Evolutionary conservation across 1,140 invertebrate genomes (phyloP).

Genomic region (Araneus ventricosus): DNA sequence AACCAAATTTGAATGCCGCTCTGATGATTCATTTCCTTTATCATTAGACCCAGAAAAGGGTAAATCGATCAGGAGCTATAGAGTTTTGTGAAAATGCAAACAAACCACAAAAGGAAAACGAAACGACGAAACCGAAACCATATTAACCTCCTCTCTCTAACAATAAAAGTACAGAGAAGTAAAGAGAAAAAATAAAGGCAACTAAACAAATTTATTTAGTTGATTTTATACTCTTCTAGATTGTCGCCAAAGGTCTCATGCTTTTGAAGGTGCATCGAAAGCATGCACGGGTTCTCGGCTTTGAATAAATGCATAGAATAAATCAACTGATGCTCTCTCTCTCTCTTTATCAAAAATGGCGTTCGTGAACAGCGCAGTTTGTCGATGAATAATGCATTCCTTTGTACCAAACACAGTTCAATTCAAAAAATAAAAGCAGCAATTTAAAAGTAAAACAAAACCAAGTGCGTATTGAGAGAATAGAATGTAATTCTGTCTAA

Average conservation of each 20-base stretch:
- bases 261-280: background rate
- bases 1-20: too few species aligned
- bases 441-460: background rate
- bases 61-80: background rate
- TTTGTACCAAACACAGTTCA: background rate
- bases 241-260: background rate
- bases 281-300: background rate
- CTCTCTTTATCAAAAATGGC: background rate
- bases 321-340: too few species aligned
- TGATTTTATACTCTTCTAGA: background rate
- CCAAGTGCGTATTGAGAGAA: too few species aligned
- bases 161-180: background rate
- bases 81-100: background rate
- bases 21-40: too few species aligned
- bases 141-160: background rate
- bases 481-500: too few species aligned
- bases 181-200: background rate
- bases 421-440: background rate
- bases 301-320: slow-evolving; percentile 27
- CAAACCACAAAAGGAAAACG: background rate
- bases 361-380: background rate
- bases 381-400: background rate
- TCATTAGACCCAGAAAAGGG: background rate
- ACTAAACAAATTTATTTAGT: background rate
- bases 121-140: background rate